Evolutionary conservation across 1,140 invertebrate genomes (phyloP), one percentile per base, ranked within the genome.

Genomic region (Bombus vancouverensis): DNA sequence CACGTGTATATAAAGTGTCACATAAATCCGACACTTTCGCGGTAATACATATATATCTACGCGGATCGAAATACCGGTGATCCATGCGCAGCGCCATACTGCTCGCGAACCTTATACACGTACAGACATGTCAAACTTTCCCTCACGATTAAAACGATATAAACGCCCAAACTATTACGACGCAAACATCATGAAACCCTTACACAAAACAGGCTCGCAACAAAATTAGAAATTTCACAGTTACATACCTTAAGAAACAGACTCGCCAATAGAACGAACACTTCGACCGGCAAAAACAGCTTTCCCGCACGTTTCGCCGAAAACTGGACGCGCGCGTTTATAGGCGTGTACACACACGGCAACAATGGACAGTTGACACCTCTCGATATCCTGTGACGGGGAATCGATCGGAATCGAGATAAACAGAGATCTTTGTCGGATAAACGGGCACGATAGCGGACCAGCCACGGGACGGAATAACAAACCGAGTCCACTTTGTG

Each of bases 21-120:
- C 39, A 83, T 83, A 83, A 83, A 76, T 83, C 2, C 32, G 18
- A 47, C 25, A 75, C 10, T 83, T 78, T n/a, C 47, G 47, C 34
- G 59, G 5, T 18, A 22, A 76, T 18, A 28, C 13, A 39, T 66
- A 66, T 76, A 13, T 44, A 62, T 25, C 0, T 53, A 53, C 47
- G 22, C 42, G 28, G 32, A 83, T 66, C 34, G 53, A 42, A 47
- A 65, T 47, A 65, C 42, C 73, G 73, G 42, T 39, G 72, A 83
- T 76, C 72, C 59, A 76, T n/a, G 15, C n/a, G 78, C 44, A 70
- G 32, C 47, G 22, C 47, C n/a, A 34, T 53, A 44, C 47, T 37
- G 68, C 18, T 34, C 37, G 37, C 22, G n/a, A 68, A 37, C n/a
- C 37, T 12, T 18, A 9, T 28, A 28, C 42, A 22, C 5, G 1